Conservation (phyloP, 2,113 vertebrate genomes). For the Limnothrissa miodon region DNA sequence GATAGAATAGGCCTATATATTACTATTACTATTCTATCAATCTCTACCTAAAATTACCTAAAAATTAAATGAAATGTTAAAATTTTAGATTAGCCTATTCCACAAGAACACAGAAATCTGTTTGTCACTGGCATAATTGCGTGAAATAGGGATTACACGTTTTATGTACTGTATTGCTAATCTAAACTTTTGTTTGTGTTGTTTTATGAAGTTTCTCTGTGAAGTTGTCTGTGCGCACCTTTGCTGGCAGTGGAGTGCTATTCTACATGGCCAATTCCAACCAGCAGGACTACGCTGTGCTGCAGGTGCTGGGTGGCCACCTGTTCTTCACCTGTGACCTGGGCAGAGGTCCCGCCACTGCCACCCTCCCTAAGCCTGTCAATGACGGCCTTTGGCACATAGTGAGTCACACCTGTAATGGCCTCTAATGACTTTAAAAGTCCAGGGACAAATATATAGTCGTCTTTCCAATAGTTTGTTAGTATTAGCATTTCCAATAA, state of each 20-base stretch:
- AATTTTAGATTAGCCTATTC: too few species aligned
- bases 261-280: slow-evolving; percentile 82
- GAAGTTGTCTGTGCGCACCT: slow-evolving; percentile 79
- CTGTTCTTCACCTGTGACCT: slow-evolving; percentile 84
- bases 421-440: neutral
- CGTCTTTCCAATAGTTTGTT: too few species aligned
- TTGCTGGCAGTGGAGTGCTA: slow-evolving; percentile 78
- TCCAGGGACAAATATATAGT: neutral
- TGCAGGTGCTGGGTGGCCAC: slow-evolving; percentile 76
- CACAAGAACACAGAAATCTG: too few species aligned
- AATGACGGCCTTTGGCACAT: slow-evolving; percentile 88
- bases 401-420: slow-evolving; percentile 61
- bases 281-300: slow-evolving; percentile 80
- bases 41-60: too few species aligned
- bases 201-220: slow-evolving; percentile 74
- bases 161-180: neutral
- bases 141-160: too few species aligned
- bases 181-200: neutral
- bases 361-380: slow-evolving; percentile 69
- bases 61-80: too few species aligned
- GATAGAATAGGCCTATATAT: too few species aligned
- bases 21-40: too few species aligned
- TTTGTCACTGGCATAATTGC: too few species aligned
- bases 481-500: too few species aligned
- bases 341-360: slow-evolving; percentile 80